A percentile compares a stretch with the other conserved stretches of the same genome.
Evolutionary conservation across 2,888 invertebrate genomes (phyloP).

Genomic region (Clivina fossor): DNA sequence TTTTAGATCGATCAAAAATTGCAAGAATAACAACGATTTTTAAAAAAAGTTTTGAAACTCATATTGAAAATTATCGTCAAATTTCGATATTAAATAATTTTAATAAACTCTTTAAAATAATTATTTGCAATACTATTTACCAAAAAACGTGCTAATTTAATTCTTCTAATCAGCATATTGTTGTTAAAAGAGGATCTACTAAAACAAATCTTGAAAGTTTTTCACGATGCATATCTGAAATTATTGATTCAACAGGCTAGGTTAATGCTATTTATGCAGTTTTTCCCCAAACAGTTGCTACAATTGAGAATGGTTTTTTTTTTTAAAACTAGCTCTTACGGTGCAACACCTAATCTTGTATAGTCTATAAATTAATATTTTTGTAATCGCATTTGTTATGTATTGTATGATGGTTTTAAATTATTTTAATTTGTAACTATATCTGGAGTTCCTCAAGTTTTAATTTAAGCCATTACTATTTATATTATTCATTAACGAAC

Average conservation of each 20-base stretch:
- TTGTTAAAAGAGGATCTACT: neutral
- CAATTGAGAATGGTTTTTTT: neutral
- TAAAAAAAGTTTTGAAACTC: neutral
- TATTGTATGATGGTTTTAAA: neutral
- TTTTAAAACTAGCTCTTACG: neutral
- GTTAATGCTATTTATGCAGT: neutral
- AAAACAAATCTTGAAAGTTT: neutral
- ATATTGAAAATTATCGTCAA: too few relatives aligned
- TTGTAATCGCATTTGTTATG: neutral
- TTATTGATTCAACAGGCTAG: neutral
- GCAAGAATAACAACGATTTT: conserved; percentile 1
- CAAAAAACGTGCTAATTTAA: neutral
- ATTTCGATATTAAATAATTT: too few relatives aligned
- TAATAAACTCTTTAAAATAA: too few relatives aligned
- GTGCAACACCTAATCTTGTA: neutral
- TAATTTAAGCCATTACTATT: neutral
- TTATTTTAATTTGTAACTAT: neutral
- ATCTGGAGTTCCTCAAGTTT: neutral
- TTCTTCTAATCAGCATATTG: neutral
- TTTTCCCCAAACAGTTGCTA: neutral
- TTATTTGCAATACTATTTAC: neutral
- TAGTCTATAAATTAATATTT: neutral
- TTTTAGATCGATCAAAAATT: neutral
- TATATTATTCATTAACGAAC: neutral
- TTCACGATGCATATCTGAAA: neutral